Evolutionary conservation across 2,888 invertebrate species (phyloP), one percentile per base, ranked within the genome.

Genomic region (Synanthedon vespiformis): DNA sequence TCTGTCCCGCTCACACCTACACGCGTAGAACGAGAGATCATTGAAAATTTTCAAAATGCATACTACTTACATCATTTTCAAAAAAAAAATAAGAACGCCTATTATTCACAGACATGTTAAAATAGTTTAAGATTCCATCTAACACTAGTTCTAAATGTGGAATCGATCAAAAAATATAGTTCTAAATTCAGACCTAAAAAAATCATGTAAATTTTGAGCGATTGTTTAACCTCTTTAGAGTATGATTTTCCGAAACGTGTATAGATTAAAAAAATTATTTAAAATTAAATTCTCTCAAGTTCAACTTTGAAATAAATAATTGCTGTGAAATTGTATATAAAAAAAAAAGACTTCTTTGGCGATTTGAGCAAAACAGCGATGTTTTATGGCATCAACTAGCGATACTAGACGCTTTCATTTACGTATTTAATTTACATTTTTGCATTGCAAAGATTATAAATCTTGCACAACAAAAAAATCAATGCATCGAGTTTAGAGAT

Each of bases 351-450:
- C 70, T 34, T 84, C 86, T 86, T 86, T 86, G 86, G 86, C 82
- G 77, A 72, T 68, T 86, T 86, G 86, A 86, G 86, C 86, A 86
- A 86, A 80, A 72, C 64, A 68, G 66, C 68, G 64, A 67, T 68
- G 57, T 60, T 62, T 65, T 80, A 82, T 82, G 82, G 81, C 81
- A 75, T 74, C 71, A 70, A 70, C 81, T 82, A 82, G 79, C 81
- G 74, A 68, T 67, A 78, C 77, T 80, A 78, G 68, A 67, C 64
- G 44, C 44, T 44, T 44, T 44, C 44, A 44, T 44, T 44, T 44
- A 44, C 44, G 14, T 12, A 44, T 6, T 44, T 12, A 44, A 6
- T 44, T 11, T 13, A 13, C 14, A 44, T n/a, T 44, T 44, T 44
- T 44, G 44, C 34, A 34, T 34, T 6, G 14, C 44, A 44, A 44